phyloP scores from a whole-genome alignment of 2,888 invertebrate species.

The Thymelicus sylvestris region DNA sequence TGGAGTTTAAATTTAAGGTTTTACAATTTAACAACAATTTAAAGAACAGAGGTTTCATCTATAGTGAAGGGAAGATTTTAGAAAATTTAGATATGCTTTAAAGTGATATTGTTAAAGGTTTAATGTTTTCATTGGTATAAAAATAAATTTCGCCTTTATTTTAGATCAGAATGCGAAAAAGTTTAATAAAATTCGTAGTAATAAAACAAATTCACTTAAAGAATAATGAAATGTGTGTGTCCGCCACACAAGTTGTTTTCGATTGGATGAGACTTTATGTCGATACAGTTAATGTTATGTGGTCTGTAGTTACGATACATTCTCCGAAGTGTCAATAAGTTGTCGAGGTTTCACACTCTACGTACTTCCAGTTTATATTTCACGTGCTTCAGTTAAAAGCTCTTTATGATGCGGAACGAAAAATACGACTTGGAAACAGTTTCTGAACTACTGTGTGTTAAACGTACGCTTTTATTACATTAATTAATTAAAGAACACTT shows the following conservation, averaged over 20 bases:
- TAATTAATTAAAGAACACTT: not conserved
- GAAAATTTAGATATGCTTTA: too few relatives aligned
- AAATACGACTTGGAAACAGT: constrained; percentile 11
- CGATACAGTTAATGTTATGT: constrained; percentile 25
- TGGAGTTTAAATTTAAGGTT: too few relatives aligned
- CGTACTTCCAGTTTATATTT: constrained; percentile 15
- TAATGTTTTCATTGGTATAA: too few relatives aligned
- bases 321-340: constrained; percentile 20
- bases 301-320: constrained; percentile 26
- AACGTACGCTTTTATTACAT: not conserved
- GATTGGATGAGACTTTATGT: constrained; percentile 11
- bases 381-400: constrained; percentile 16
- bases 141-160: too few relatives aligned
- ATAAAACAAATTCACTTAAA: constrained; percentile 6
- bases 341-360: constrained; percentile 15
- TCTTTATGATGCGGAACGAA: constrained; percentile 12
- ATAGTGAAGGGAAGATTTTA: too few relatives aligned
- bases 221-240: constrained; percentile 10
- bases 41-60: too few relatives aligned
- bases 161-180: too few relatives aligned
- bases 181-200: too few relatives aligned
- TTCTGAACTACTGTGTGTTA: not conserved
- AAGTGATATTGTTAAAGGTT: too few relatives aligned
- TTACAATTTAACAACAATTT: too few relatives aligned
- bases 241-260: constrained; percentile 17